Evolutionary conservation across 1,140 invertebrate genomes (phyloP).

Genomic region (Drosophila pruinosa): DNA sequence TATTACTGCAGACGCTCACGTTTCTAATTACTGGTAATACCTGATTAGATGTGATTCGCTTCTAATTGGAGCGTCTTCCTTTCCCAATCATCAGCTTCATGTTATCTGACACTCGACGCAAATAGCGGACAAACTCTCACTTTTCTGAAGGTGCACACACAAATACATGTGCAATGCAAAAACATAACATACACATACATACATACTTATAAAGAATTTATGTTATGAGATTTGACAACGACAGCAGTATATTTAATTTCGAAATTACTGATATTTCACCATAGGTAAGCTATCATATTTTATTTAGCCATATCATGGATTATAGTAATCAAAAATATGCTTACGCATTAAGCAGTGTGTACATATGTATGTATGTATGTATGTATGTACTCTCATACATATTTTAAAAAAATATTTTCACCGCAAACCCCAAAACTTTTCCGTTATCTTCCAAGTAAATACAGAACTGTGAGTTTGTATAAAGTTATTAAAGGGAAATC

Average conservation of each 20-base stretch:
- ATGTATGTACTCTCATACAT: neutral
- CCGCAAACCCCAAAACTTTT: slow-evolving; percentile 4
- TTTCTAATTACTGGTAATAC: slow-evolving; percentile 40
- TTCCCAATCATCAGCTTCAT: neutral
- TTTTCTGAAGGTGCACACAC: neutral
- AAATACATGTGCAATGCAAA: neutral
- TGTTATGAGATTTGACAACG: neutral
- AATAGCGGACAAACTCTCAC: slow-evolving; percentile 1
- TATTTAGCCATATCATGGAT: neutral
- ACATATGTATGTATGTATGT: too few species aligned
- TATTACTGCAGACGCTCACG: slow-evolving; percentile 18
- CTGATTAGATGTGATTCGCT: slow-evolving; percentile 37
- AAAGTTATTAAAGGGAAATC: neutral
- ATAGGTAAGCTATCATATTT: slow-evolving; percentile 4
- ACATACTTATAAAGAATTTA: neutral
- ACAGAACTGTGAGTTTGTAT: neutral
- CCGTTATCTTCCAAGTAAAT: slow-evolving; percentile 5
- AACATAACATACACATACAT: neutral
- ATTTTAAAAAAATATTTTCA: neutral
- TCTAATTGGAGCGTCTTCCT: neutral
- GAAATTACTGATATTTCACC: slow-evolving; percentile 2
- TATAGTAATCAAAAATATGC: neutral
- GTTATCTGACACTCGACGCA: neutral
- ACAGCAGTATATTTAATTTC: neutral
- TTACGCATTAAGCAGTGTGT: too few species aligned